Evolutionary conservation across 37 sponge, comb jelly and placozoan genomes (phyloP), one percentile per base, ranked within the genome.

Genomic region (Agelas oroides): DNA sequence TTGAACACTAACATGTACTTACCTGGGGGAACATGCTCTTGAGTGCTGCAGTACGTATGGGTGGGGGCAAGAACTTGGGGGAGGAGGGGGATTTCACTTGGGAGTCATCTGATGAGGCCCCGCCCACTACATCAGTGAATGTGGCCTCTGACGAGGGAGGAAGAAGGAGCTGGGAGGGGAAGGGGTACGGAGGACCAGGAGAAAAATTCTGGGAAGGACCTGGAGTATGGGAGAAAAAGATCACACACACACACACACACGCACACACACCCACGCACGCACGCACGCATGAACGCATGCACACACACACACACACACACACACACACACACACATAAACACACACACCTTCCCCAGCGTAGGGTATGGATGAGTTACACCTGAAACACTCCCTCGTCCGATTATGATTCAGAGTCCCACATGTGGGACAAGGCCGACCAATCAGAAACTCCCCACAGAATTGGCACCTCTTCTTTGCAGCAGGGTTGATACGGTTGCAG

Each of bases 21-120:
- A 79, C 74, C 56, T 64, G 65, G 28, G 90, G 90, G 38, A 89
- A 89, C 65, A 89, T 38, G 56, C 52, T 89, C 68, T 84, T 89
- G 46, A 89, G 80, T 13, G 60, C 90, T 54, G 90, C 90, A 84
- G 33, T 67, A 37, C 90, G 78, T 20, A 89, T 89, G 58, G 90
- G 90, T 23, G 90, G 89, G 20, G 89, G 73, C 5, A 73, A 59
- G 78, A 71, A 89, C 23, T 34, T 61, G 1, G 78, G 82, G 13
- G 83, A 77, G 18, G 39, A 18, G 18, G 88, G 76, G 2, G 75
- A 74, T 27, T 61, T 40, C 2, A 73, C 64, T 37, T 78, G 79
- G 30, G 79, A 64, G 34, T 62, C 59, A 38, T 39, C 34, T 2
- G 39, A 65, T 1, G 66, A 78, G 21, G 65, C 31, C 17, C 79